These are phyloP conservation scores for Cabera pusaria DNA, from an alignment of 2,888 invertebrate species.

Conservation along the genomic window DNA sequence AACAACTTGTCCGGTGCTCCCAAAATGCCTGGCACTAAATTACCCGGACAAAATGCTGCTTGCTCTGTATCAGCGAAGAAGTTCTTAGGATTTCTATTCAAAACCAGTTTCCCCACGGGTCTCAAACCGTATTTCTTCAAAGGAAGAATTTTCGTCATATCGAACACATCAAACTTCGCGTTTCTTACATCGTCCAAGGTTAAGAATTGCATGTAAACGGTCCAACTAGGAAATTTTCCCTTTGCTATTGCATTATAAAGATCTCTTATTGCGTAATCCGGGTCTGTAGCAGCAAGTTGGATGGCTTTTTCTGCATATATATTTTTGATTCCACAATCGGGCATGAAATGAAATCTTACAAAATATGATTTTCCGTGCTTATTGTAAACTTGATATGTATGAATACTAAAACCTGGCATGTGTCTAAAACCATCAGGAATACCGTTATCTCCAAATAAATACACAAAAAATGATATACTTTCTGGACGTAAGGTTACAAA, in stretches of 20 bases:
- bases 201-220: conserved; percentile 91
- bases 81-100: conserved; percentile 93
- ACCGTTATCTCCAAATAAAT: conserved; percentile 94
- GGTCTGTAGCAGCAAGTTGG: conserved; percentile 87
- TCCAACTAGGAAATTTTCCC: conserved; percentile 89
- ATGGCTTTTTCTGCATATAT: conserved; percentile 85
- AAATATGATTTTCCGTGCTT: conserved; percentile 86
- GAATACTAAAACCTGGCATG: conserved; percentile 97
- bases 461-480: conserved; percentile 90
- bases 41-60: conserved; percentile 92
- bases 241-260: conserved; percentile 92
- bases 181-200: conserved; percentile 89
- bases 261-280: conserved; percentile 93
- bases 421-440: conserved; percentile 94
- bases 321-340: conserved; percentile 93
- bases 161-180: conserved; percentile 93
- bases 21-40: conserved; percentile 93
- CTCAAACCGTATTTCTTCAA: conserved; percentile 88
- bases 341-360: conserved; percentile 94
- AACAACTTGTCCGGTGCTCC: conserved; percentile 95
- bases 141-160: conserved; percentile 94
- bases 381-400: conserved; percentile 94
- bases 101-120: conserved; percentile 89
- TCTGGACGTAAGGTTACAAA: conserved; percentile 93
- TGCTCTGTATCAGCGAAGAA: conserved; percentile 96